These are phyloP conservation scores for Okamejei kenojei DNA, from an alignment of 2,797 vertebrate species.

Conservation along the genomic window DNA sequence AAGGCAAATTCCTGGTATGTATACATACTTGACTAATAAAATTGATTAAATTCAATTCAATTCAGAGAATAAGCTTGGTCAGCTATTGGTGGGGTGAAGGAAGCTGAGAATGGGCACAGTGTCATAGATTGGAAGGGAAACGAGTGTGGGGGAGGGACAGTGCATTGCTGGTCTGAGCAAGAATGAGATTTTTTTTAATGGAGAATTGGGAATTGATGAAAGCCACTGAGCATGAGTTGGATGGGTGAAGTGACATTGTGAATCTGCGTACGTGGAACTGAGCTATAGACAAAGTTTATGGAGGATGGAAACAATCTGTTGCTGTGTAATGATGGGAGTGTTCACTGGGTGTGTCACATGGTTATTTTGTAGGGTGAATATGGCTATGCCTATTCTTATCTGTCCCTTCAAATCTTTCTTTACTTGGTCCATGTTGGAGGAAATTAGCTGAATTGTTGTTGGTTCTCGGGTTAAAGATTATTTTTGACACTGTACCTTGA, in stretches of 20 bases:
- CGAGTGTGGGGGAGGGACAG: neutral
- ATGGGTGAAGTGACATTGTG: neutral
- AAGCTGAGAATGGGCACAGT: too few relatives aligned
- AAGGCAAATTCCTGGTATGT: too few relatives aligned
- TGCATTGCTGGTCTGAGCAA: neutral
- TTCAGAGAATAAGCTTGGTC: too few relatives aligned
- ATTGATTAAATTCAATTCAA: too few relatives aligned
- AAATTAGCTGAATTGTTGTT: neutral
- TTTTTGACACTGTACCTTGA: neutral
- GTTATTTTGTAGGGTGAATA: neutral
- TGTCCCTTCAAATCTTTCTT: neutral
- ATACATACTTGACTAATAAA: too few relatives aligned
- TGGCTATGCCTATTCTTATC: neutral
- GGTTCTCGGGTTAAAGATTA: neutral
- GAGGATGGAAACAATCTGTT: neutral
- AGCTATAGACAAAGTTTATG: neutral
- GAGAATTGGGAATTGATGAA: neutral
- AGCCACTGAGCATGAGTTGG: neutral
- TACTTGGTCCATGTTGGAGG: neutral
- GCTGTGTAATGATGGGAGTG: neutral
- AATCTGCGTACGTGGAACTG: neutral
- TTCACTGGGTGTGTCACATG: neutral
- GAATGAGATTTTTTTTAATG: neutral
- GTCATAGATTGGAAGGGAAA: neutral
- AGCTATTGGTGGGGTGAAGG: neutral